Conservation (phyloP, 2,113 vertebrate species). For the Lasiurus borealis region DNA sequence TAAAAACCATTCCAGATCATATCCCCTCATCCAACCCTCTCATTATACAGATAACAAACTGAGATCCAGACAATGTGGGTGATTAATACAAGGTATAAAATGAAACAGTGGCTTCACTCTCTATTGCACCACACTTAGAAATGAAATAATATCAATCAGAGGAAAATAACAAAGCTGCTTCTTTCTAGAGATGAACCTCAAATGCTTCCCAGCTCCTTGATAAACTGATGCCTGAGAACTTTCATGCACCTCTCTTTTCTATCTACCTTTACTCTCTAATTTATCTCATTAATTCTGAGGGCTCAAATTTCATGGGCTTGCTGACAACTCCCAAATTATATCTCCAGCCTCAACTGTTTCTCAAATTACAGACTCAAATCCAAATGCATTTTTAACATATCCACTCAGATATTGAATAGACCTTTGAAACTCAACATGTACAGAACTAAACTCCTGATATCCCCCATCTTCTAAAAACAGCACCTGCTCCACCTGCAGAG, state of each 20-base stretch:
- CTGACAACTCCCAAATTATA: constrained; percentile 25
- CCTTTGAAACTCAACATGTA: constrained; percentile 39
- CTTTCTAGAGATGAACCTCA: neutral
- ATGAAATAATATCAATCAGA: neutral
- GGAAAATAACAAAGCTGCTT: neutral
- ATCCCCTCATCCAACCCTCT: neutral
- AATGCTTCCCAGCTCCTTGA: constrained; percentile 15
- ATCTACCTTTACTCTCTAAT: constrained; percentile 9
- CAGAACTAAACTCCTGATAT: constrained; percentile 37
- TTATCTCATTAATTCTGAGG: constrained; percentile 31
- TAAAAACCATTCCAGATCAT: constrained; percentile 36
- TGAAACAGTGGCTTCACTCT: neutral
- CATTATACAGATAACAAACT: constrained; percentile 16
- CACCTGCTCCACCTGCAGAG: neutral
- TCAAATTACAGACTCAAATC: constrained; percentile 35
- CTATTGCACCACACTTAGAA: neutral
- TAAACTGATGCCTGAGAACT: neutral
- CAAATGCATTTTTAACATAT: constrained; percentile 29
- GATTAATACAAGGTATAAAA: constrained; percentile 10
- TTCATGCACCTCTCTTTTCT: constrained; percentile 20
- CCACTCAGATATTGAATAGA: constrained; percentile 26
- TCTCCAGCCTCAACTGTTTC: constrained; percentile 7
- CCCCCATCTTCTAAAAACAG: constrained; percentile 1
- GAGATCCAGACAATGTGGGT: neutral
- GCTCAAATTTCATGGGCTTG: constrained; percentile 41